Evolutionary conservation across 2,113 vertebrate species (phyloP).

Genomic region (Eudyptes chrysolophus): DNA sequence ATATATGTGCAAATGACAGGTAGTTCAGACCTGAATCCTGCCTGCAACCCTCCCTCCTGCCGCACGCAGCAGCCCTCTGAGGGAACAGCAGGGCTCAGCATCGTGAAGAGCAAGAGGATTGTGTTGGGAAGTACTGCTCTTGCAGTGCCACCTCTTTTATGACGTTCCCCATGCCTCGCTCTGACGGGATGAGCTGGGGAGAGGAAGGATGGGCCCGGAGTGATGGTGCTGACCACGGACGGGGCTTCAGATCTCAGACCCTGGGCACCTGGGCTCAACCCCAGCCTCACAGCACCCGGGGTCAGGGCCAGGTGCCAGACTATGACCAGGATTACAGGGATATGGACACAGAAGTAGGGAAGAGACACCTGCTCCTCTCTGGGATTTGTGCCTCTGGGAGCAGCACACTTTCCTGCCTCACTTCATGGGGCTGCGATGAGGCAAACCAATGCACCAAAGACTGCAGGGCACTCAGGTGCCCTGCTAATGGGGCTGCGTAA

Average conservation of each 20-base stretch:
- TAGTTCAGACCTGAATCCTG: neutral
- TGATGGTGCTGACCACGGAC: neutral
- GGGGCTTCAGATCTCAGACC: neutral
- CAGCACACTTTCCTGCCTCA: neutral
- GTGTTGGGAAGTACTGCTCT: neutral
- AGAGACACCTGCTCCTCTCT: neutral
- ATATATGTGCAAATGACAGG: neutral
- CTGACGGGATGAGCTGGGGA: neutral
- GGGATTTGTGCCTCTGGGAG: neutral
- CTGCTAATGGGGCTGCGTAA: neutral
- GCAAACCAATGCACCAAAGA: neutral
- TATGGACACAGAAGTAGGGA: neutral
- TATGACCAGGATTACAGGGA: neutral
- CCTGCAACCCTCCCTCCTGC: neutral
- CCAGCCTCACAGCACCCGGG: neutral
- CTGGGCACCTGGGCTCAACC: neutral
- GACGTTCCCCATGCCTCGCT: neutral
- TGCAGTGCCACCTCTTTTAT: fast-evolving
- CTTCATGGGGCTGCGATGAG: neutral
- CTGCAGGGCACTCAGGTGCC: neutral
- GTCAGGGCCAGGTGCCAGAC: neutral
- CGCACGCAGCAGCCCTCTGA: neutral
- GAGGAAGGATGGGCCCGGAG: neutral
- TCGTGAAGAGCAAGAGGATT: neutral
- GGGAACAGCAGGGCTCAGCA: neutral